Base-by-base conservation (phyloP, 2,113 vertebrate genomes). In the Saguinus imperator region DNA sequence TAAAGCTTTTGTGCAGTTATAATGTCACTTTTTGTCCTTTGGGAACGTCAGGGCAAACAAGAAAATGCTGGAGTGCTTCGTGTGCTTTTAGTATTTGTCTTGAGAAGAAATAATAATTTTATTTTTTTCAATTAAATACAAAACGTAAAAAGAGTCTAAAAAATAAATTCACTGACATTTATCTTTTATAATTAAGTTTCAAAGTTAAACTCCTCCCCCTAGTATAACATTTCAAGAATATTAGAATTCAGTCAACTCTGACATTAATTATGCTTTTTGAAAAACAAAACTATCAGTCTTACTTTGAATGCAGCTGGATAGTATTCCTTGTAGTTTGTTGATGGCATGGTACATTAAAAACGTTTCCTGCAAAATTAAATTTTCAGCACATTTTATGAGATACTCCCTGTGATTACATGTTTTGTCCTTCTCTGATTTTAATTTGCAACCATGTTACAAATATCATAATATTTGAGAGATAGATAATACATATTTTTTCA, bases 1-100 rank as follows among this genome's bases (percentile, higher is more conserved):
- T 64, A 91, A 96, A 91, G 82, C 61, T 81, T 92, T 83, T 50
- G 5, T 1, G 0, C 87, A 17, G 29, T 87, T 94, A 72, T 77
- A 96, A 93, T 95, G 79, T 84, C 37, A 96, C 48, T 93, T 97
- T 96, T 91, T 20, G 21, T 55, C 32, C 84, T 97, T 94, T 84
- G 43, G 75, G 95, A 87, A 29, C 13, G 25, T 64, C 75, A 93
- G 3, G 55, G 29, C 55, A 82, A 89, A 81, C 12, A 87, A 88
- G 82, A 76, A 14, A 52, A 23, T 81, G 18, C 77, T 55, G 21
- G 0, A 9, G 5, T 50, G 6, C 10, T 29, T 92, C 48, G 1
- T 43, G 2, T 87, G 52, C n/a, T 85, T 79, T 76, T 84, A 83
- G 80, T 90, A 20, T 88, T 89, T 48, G 58, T 87, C 27, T 91